Base-by-base conservation (phyloP, 2,888 invertebrate genomes). In the Aporophyla nigra region DNA sequence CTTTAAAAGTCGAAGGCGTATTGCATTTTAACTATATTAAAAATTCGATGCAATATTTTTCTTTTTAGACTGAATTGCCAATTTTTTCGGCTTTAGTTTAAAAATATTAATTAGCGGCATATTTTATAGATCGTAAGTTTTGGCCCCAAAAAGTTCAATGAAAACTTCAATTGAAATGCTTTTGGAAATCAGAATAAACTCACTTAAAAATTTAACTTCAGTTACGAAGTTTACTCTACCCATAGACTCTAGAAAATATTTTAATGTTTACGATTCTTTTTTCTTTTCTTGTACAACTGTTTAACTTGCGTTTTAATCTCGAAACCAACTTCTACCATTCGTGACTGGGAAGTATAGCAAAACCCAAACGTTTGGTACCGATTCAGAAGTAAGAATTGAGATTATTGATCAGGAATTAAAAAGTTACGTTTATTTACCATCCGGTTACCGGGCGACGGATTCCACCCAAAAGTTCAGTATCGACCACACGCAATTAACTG, bases 391-490 rank as follows among this genome's bases (percentile, higher is more conserved):
- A n/a, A 19, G 0, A 33, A 40, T 54, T 19, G 33, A 19, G 33
- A 19, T 40, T 67, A 67, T 56, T 56, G 67, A 67, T 56, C 10
- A 1, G 10, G 40, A 53, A 33, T 53, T n/a, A 21, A 49, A 40
- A 73, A 43, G 16, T 14, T 21, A 24, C 51, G 82, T 83, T 91
- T 92, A 91, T 92, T 83, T 78, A 82, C 92, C 87, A 89, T 90
- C 87, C 73, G 49, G 81, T 86, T 88, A 91, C 83, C 81, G 72
- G 53, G 83, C 80, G 82, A 86, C 82, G 75, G 70, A 71, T 75
- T 70, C 78, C 82, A 82, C 85, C 91, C 90, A 88, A 93, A 76
- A 72, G 85, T 88, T 85, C 81, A 77, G 74, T 92, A 93, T 93
- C 89, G 93, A 93, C 92, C 88, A 86, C 72, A 75, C 69, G 68